phyloP scores from a whole-genome alignment of 2,113 vertebrate species.

The Marmota flaviventris region DNA sequence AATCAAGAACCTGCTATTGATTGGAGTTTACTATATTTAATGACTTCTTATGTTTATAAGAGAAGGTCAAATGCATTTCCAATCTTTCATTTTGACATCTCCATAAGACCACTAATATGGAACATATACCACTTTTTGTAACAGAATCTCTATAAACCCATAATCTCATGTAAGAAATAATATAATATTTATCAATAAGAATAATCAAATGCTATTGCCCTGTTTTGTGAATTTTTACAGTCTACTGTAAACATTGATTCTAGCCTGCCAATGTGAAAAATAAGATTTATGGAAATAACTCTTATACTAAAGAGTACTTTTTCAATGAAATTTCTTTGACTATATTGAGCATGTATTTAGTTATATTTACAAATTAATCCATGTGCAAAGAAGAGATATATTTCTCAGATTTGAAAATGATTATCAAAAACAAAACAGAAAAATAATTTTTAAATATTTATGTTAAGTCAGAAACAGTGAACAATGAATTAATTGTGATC shows the following conservation, averaged over 20 bases:
- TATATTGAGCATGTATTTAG: neutral
- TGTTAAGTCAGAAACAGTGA: neutral
- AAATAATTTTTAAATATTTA: constrained; percentile 24
- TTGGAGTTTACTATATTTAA: neutral
- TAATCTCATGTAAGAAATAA: neutral
- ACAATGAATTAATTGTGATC: neutral
- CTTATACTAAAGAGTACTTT: neutral
- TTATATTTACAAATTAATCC: neutral
- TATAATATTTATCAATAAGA: neutral
- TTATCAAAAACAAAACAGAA: neutral
- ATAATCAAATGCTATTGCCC: neutral
- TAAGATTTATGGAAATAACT: neutral
- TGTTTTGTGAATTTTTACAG: neutral
- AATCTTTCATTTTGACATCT: neutral
- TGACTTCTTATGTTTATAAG: neutral
- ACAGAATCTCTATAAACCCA: neutral
- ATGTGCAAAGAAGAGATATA: neutral
- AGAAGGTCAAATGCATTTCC: neutral
- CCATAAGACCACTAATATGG: neutral
- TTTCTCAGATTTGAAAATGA: neutral
- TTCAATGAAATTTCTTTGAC: neutral
- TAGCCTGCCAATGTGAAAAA: neutral
- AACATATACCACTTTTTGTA: neutral
- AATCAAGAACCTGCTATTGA: neutral
- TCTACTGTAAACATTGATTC: neutral